Evolutionary conservation across 2,113 vertebrate species (phyloP).

Genomic region (Noctilio leporinus): DNA sequence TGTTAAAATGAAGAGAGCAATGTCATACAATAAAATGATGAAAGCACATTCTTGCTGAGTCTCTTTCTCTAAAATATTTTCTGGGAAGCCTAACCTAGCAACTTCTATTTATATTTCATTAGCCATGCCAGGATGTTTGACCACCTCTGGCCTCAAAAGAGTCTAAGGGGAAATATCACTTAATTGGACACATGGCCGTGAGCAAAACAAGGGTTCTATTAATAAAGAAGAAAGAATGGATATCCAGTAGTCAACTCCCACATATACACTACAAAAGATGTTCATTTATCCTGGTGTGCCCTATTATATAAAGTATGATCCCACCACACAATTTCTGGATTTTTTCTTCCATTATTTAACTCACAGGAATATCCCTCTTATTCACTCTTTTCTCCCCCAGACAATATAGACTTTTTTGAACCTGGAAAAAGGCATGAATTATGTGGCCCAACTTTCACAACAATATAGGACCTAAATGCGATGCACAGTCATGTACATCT

Average conservation of each 20-base stretch:
- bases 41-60: not conserved
- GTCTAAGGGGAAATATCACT: not conserved
- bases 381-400: not conserved
- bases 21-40: not conserved
- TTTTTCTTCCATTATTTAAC: not conserved
- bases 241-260: not conserved
- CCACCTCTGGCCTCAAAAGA: not conserved
- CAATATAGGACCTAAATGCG: no score
- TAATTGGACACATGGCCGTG: not conserved
- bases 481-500: not conserved
- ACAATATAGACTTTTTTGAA: not conserved
- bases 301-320: not conserved
- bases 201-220: not conserved
- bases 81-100: not conserved
- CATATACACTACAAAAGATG: not conserved
- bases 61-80: not conserved
- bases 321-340: not conserved
- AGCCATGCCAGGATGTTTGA: not conserved
- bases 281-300: not conserved
- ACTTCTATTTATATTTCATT: not conserved
- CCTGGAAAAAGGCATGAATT: not conserved
- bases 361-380: not conserved
- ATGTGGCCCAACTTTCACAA: not conserved
- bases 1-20: not conserved
- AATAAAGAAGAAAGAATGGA: not conserved